Evolutionary conservation across 2,888 invertebrate species (phyloP), one percentile per base, ranked within the genome.

Genomic region (Hecatera dysodea): DNA sequence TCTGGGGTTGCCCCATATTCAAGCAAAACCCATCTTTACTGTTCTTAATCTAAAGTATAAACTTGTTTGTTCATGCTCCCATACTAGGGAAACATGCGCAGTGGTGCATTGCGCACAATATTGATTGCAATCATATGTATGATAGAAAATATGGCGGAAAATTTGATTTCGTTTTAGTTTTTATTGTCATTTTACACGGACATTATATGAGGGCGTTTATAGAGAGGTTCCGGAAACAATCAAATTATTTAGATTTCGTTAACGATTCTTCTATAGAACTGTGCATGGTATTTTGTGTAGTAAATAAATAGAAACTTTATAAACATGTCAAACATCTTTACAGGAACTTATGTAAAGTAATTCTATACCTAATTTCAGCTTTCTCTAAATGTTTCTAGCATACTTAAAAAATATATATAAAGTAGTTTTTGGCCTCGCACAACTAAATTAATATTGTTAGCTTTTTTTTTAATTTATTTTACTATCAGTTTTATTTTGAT

Each of bases 71-170:
- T 53, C 22, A n/a, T 5, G 12, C 22, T 42, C 48, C 66, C 62
- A 66, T 86, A 79, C 87, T 88, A 89, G 90, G 86, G 90, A 92
- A 94, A 94, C 93, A 91, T 96, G 95, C 95, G 95, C 95, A 91
- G 86, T 95, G 92, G 89, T 93, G 92, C 92, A 93, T 90, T 94
- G 95, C 95, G 95, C 95, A 96, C 81, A 87, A 90, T 95, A 95
- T 95, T 93, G 95, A 95, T 95, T 94, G 89, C 91, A 91, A 91
- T 93, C 92, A 93, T 91, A 91, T 92, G 93, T 92, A 91, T 86
- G 89, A 87, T 87, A 84, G 88, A 83, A 90, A 90, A 92, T 91
- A 84, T 93, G 94, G 95, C 95, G 95, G 95, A 93, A 95, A 94
- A 90, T 88, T 90, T 88, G 81, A 87, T 80, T 90, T 87, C 72